A percentile compares a stretch with the other conserved stretches of the same genome.
phyloP scores from a whole-genome alignment of 1,140 invertebrate species.

The Micrasema longulum region DNA sequence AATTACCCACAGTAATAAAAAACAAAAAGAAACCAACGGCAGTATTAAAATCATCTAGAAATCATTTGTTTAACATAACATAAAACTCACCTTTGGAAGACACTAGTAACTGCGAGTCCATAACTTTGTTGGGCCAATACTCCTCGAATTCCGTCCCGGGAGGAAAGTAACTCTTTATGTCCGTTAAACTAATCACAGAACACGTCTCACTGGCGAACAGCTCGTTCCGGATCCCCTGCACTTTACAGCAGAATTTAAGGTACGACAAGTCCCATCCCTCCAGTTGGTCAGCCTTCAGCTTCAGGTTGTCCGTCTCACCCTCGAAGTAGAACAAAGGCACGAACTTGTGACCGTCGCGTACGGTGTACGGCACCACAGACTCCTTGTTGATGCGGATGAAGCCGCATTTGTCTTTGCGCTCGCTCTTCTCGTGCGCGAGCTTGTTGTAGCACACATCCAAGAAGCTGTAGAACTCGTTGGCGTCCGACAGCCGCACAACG shows the following conservation, averaged over 20 bases:
- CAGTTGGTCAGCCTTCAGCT: constrained; percentile 84
- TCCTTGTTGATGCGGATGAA: constrained; percentile 95
- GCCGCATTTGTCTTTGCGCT: constrained; percentile 85
- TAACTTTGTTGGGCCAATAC: constrained; percentile 90
- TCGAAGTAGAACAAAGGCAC: constrained; percentile 96
- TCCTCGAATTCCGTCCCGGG: constrained; percentile 89
- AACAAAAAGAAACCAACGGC: neutral
- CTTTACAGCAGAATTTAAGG: constrained; percentile 94
- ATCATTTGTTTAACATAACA: neutral
- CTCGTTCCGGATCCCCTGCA: constrained; percentile 91
- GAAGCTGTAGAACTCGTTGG: constrained; percentile 91
- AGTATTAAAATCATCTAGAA: neutral
- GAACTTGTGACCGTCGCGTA: constrained; percentile 84
- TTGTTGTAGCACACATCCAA: constrained; percentile 89
- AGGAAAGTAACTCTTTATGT: constrained; percentile 92
- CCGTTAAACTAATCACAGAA: constrained; percentile 87
- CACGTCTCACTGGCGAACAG: constrained; percentile 90
- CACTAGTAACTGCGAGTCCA: constrained; percentile 79
- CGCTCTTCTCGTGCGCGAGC: constrained; percentile 71
- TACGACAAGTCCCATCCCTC: constrained; percentile 93
- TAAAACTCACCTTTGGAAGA: constrained; percentile 69
- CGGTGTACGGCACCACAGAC: constrained; percentile 92
- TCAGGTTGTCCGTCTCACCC: constrained; percentile 90
- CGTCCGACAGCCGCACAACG: constrained; percentile 88
- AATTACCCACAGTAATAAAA: neutral